Evolutionary conservation across 2,113 vertebrate species (phyloP).

Genomic region (Grus americana): DNA sequence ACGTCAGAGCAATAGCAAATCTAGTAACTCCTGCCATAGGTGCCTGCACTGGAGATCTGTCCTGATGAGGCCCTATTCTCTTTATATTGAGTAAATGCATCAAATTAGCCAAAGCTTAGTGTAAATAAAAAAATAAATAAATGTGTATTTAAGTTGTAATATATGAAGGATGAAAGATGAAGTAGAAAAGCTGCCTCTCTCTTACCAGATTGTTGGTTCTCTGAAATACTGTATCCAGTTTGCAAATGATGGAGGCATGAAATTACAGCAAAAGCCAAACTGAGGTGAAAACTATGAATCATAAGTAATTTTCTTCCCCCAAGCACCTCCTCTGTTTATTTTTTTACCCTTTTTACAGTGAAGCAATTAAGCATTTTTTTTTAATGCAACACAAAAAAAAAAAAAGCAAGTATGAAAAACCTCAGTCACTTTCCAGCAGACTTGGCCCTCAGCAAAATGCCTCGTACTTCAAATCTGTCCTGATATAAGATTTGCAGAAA

Average conservation of each 20-base stretch:
- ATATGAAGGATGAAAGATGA: not conserved
- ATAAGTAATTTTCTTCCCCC: not conserved
- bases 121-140: not conserved
- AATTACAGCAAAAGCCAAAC: not conserved
- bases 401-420: not conserved
- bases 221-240: not conserved
- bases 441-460: not conserved
- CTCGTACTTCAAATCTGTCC: not conserved
- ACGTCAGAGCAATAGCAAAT: not conserved
- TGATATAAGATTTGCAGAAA: not conserved
- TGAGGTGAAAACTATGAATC: not conserved
- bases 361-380: not conserved
- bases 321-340: too few species aligned
- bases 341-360: not conserved
- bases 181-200: not conserved
- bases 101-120: not conserved
- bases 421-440: not conserved
- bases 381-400: not conserved
- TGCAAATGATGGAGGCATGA: not conserved
- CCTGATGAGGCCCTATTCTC: not conserved
- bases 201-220: not conserved
- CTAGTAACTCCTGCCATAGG: not conserved
- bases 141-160: not conserved
- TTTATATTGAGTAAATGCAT: not conserved
- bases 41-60: not conserved